Base-by-base conservation (phyloP, 2,888 invertebrate species). In the Geotrupes spiniger region DNA sequence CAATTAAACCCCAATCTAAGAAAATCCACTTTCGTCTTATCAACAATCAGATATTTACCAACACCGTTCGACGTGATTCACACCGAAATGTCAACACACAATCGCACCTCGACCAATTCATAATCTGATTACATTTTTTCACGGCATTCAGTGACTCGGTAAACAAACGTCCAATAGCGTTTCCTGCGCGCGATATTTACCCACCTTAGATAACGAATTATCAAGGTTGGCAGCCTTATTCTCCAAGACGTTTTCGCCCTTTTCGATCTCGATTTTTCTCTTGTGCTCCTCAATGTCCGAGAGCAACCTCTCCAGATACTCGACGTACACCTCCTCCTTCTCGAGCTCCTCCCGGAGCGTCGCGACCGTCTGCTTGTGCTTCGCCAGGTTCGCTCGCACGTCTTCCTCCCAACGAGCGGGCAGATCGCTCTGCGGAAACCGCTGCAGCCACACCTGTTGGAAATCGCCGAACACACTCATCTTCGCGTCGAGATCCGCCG, bases 371-470 rank as follows among this genome's bases (percentile, higher is more conserved):
- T 88, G 84, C 78, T 89, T 89, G 79, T 93, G 92, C 75, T 90
- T 89, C 66, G 87, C 83, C 64, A 93, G 81, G 78, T 92, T 92
- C 61, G 89, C 89, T 69, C 91, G 84, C 69, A 92, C 91, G 79
- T 92, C 91, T 76, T 90, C 91, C 74, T 92, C 92, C 92, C 91
- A 92, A 71, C 91, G 91, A 71, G 89, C 89, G 72, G 92, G 92
- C 64, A 92, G 78, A 62, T 89, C 87, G 77, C 89, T 90, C 70
- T 90, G 90, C 62, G 92, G 92, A 80, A 92, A 92, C 69, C 91
- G 81, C 79, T 91, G 87, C 76, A 85, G 83, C 92, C 92, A 92
- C 75, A 92, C 87, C 73, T 89, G 87, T 78, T 90, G 89, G 76
- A 92, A 91, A 79, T 91, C 91, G 71, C 87, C 86, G 74, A 89